Base-by-base conservation (phyloP, 2,797 vertebrate species). In the Poecilia wingei region DNA sequence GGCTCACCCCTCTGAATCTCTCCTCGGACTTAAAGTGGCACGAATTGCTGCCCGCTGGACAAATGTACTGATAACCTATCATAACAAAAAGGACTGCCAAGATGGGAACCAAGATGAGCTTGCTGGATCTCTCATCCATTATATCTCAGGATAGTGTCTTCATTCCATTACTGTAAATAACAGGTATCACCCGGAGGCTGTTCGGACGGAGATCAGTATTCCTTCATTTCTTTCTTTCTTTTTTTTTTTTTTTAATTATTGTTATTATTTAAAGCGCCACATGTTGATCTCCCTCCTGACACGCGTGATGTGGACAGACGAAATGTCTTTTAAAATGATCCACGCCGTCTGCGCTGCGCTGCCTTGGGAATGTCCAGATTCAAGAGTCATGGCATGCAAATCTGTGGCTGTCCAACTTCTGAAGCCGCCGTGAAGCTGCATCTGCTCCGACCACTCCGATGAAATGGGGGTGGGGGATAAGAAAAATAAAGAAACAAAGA, bases 61-160 rank as follows among this genome's bases (percentile, higher is more conserved):
- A 98, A 81, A 98, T 97, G 91, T 98, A 98, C 94, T 98, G 98
- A 91, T 98, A 98, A 74, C 97, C 96, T 88, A 98, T 97, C 95
- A 97, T 96, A 87, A 98, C 93, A 93, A 98, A 98, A 90, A 98
- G 96, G 80, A 99, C 96, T 8, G 97, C 96, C 90, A 98, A 92
- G 89, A 99, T 92, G 66, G 97, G 97, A 91, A 97, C 96, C 94
- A 98, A 94, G 91, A 98, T 95, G 95, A 98, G 97, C 95, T 97
- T 98, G 91, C 96, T 97, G 95, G 96, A 96, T 95, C 97, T 97
- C 79, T 98, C 97, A 94, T 98, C 97, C 98, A 99, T 98, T 92
- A 95, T 97, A 95, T 97, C 91, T 93, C 91, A 84, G 80, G 91
- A 91, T 76, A 85, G 81, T 91, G 93, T 91, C 85, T 92, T 95